Evolutionary conservation across 2,888 invertebrate genomes (phyloP), one percentile per base, ranked within the genome.

Genomic region (Ischnus inquisitorius): DNA sequence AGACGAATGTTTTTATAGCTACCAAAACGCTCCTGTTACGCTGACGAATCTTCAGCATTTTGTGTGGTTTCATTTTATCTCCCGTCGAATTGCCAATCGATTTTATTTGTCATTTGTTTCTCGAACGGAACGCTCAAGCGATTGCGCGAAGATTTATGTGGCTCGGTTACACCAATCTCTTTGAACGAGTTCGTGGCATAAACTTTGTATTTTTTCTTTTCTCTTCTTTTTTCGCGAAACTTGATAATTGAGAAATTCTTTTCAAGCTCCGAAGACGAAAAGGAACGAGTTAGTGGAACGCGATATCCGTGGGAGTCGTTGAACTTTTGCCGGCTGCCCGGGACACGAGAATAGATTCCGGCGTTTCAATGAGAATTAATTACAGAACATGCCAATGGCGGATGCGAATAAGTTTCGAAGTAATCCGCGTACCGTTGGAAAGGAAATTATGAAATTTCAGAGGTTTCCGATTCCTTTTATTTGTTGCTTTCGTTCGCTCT

Each of bases 1-100:
- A 85, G 85, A 85, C 76, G 82, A 83, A 79, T 75, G 74, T 67
- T 67, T 54, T 57, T 19, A 64, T 43, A 74, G 22, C 41, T 77
- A 82, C 62, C 65, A 79, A n/a, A 54, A 51, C 71, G 72, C 83
- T 72, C 72, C 62, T 65, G 28, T 82, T 71, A 78, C 69, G n/a
- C 62, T 65, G 67, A 79, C 75, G 62, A 75, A 74, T 74, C 28
- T 25, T 57, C 25, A 67, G 65, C 43, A 57, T 51, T 65, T 64
- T 57, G 71, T 77, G 64, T 68, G 51, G 34, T 48, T 41, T 51
- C 16, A 16, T 43, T 72, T 25, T 22, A 25, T 65, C 48, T 57
- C 54, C 46, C 19, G 25, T 79, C 71, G 25, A 81, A 81, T 81
- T 76, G 80, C 78, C 81, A 78, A 67, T 57, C 54, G 19, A 46